Percentiles rank a stretch among this genome's conserved stretches.
Conservation (phyloP, 2,113 vertebrate genomes). For the Boulengerochromis microlepis region DNA sequence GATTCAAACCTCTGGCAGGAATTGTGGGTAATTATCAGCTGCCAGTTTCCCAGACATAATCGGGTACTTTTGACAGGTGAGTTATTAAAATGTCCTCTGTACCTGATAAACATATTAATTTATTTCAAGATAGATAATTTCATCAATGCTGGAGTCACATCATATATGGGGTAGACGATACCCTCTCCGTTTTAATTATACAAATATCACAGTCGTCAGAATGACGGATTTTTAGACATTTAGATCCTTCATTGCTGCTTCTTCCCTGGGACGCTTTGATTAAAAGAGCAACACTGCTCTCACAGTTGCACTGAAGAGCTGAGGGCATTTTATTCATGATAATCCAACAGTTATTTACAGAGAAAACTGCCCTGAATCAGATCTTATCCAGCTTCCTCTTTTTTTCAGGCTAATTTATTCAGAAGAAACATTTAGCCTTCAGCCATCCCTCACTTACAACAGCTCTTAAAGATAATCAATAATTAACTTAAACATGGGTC, state of each 20-base stretch:
- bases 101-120: conserved; percentile 78
- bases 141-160: conserved; percentile 65
- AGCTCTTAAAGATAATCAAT: conserved; percentile 40
- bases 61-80: conserved; percentile 70
- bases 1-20: conserved; percentile 47
- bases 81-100: conserved; percentile 73
- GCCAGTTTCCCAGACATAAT: conserved; percentile 67
- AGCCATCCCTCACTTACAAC: conserved; percentile 1
- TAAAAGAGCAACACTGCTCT: conserved; percentile 37
- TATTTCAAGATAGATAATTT: conserved; percentile 72
- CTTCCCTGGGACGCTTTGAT: conserved; percentile 49
- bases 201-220: conserved; percentile 63
- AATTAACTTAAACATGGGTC: conserved; percentile 23
- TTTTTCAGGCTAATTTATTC: conserved; percentile 26
- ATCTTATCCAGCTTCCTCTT: neutral
- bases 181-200: conserved; percentile 71
- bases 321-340: conserved; percentile 7
- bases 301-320: neutral
- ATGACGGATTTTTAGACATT: conserved; percentile 56
- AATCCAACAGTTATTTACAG: neutral
- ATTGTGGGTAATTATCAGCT: conserved; percentile 70
- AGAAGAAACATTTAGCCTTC: conserved; percentile 39
- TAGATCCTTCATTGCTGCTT: conserved; percentile 14
- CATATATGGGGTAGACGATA: conserved; percentile 53
- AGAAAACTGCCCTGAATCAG: neutral